Evolutionary conservation across 2,888 invertebrate genomes (phyloP), one percentile per base, ranked within the genome.

Genomic region (Amphipoea oculea): DNA sequence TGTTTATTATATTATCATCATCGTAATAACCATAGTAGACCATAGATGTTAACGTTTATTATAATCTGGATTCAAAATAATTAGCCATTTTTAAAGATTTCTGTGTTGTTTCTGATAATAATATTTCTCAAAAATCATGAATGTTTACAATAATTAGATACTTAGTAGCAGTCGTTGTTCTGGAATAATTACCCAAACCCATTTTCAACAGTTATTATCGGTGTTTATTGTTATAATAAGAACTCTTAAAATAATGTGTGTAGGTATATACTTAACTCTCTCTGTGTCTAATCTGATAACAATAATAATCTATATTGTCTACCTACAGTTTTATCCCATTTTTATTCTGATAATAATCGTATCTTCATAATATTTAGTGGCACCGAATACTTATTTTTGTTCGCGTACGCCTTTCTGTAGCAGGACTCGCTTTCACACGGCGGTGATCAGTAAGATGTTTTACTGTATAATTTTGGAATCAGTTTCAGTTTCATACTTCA

Each of bases 201-300:
- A 57, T 29, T 66, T 20, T 60, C 12, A 57, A 78, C 67, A 66
- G 73, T 68, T 57, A 65, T 40, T 76, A 77, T 83, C 14, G 80
- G 77, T 81, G 80, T 83, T 83, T 81, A 81, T 81, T 81, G 67
- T 81, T 83, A 81, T 81, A 81, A 69, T 81, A 83, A 76, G 51
- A 68, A 81, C 68, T 81, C 2, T 40, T 77, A 75, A 68, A n/a
- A n/a, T n/a, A n/a, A 76, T 54, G 62, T 67, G 66, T 83, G 62
- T 82, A 80, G 80, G 68, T 84, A 36, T 36, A 36, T 36, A 83
- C 83, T 80, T 68, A 80, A 76, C 12, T 68, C 67, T 82, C 12
- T 68, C 67, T 82, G 67, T 86, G 70, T 75, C 73, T 74, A 66
- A 76, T 76, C 67, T 72, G 76, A 57, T 75, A 60, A 69, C 42